These are phyloP conservation scores for Leptinotarsa juncta DNA, from an alignment of 2,888 invertebrate genomes.

Conservation along the genomic window DNA sequence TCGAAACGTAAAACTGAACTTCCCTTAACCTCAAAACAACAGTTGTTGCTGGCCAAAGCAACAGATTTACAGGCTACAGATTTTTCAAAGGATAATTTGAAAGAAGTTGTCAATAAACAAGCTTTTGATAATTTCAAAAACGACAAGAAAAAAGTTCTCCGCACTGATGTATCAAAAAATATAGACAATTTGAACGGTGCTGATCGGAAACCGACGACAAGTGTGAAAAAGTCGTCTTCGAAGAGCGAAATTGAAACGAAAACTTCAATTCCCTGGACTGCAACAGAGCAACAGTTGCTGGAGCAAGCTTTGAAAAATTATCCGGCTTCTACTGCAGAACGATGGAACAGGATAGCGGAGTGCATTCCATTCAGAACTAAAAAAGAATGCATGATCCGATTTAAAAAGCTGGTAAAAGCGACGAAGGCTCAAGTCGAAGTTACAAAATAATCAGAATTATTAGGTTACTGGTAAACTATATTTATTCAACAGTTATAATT, in stretches of 20 bases:
- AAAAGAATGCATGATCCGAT: conserved; percentile 97
- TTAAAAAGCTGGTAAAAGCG: conserved; percentile 97
- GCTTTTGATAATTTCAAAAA: conserved; percentile 93
- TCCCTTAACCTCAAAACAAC: conserved; percentile 96
- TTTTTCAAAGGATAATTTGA: conserved; percentile 84
- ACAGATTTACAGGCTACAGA: conserved; percentile 93
- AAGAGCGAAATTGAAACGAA: conserved; percentile 58
- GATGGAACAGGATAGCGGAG: conserved; percentile 96
- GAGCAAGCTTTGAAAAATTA: conserved; percentile 98
- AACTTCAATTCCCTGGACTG: conserved; percentile 81
- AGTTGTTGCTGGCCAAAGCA: conserved; percentile 82
- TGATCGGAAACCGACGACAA: conserved; percentile 57
- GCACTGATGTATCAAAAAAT: conserved; percentile 79
- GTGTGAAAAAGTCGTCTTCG: conserved; percentile 47
- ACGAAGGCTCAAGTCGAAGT: conserved; percentile 85
- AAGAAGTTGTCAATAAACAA: conserved; percentile 89
- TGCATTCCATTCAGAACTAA: conserved; percentile 92
- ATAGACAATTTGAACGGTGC: conserved; percentile 64
- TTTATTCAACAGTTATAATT: conserved; percentile 36
- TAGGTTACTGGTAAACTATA: conserved; percentile 40
- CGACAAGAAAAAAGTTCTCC: conserved; percentile 76
- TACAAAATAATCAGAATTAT: conserved; percentile 50
- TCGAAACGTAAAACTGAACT: conserved; percentile 58
- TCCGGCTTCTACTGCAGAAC: conserved; percentile 85
- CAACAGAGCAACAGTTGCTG: conserved; percentile 93